phyloP scores from a whole-genome alignment of 2,113 vertebrate species.

The Casuarius casuarius region DNA sequence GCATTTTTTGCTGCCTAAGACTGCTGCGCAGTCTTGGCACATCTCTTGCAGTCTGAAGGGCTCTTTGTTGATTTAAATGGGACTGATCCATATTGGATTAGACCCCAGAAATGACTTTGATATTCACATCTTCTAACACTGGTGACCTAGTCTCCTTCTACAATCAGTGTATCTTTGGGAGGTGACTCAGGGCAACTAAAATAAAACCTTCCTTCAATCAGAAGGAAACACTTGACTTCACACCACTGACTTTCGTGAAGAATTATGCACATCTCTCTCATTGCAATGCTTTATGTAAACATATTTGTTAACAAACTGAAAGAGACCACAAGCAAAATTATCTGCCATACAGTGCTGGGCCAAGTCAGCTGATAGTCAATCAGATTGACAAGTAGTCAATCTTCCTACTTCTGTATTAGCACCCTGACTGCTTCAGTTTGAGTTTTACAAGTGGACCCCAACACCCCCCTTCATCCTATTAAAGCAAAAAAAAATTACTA shows the following conservation, averaged over 20 bases:
- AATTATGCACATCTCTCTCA: background rate
- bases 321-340: background rate
- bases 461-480: background rate
- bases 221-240: background rate
- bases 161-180: background rate
- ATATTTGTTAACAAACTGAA: background rate
- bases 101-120: background rate
- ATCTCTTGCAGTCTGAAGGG: background rate
- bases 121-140: background rate
- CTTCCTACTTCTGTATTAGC: background rate
- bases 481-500: background rate
- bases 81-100: background rate
- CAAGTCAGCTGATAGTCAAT: constrained; percentile 31
- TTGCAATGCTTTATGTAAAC: background rate
- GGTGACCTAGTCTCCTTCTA: background rate
- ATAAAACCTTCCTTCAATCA: background rate
- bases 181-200: background rate
- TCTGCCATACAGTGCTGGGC: background rate
- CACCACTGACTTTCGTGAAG: background rate
- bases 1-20: background rate
- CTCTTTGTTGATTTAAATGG: background rate
- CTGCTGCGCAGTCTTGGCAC: background rate
- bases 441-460: background rate
- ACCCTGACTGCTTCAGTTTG: background rate
- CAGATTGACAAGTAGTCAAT: constrained; percentile 17